These are phyloP conservation scores for Amblyjoppa fuscipennis DNA, from an alignment of 2,888 invertebrate genomes.

Conservation along the genomic window DNA sequence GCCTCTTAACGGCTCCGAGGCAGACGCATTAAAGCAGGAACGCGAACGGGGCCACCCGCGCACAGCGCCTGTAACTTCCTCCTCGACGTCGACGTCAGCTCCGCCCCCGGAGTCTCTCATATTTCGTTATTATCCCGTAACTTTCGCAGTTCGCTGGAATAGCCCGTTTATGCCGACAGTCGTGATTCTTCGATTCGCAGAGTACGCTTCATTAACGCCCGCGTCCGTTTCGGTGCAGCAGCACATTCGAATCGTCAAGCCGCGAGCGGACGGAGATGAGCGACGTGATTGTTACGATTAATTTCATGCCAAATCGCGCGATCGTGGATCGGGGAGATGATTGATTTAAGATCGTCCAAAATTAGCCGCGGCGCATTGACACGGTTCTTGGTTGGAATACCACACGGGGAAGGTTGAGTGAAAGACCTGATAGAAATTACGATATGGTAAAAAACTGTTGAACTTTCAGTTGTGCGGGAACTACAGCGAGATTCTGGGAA, in stretches of 20 bases:
- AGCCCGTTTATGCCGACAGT: conserved; percentile 34
- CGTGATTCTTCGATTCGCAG: conserved; percentile 20
- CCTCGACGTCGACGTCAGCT: conserved; percentile 23
- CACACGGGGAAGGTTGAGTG: too few species aligned
- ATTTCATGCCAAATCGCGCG: background rate
- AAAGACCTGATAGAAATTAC: too few species aligned
- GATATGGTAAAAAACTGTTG: too few species aligned
- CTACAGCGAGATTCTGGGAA: too few species aligned
- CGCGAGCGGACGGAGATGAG: background rate
- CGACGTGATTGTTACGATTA: background rate
- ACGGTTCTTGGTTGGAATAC: too few species aligned
- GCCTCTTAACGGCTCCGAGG: conserved; percentile 70
- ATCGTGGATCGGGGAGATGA: too few species aligned
- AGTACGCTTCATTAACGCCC: background rate
- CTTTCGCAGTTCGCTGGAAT: conserved; percentile 67
- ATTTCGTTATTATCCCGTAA: conserved; percentile 67
- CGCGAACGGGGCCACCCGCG: conserved; percentile 48
- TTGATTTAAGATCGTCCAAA: too few species aligned
- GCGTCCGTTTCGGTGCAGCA: background rate
- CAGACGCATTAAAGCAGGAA: conserved; percentile 71
- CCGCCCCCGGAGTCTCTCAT: conserved; percentile 60
- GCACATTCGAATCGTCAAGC: background rate
- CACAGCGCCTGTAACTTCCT: conserved; percentile 38
- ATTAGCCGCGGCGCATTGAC: too few species aligned
- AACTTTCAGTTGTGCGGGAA: too few species aligned